Conservation (phyloP, 2,888 invertebrate species). For the Scaeva pyrastri region DNA sequence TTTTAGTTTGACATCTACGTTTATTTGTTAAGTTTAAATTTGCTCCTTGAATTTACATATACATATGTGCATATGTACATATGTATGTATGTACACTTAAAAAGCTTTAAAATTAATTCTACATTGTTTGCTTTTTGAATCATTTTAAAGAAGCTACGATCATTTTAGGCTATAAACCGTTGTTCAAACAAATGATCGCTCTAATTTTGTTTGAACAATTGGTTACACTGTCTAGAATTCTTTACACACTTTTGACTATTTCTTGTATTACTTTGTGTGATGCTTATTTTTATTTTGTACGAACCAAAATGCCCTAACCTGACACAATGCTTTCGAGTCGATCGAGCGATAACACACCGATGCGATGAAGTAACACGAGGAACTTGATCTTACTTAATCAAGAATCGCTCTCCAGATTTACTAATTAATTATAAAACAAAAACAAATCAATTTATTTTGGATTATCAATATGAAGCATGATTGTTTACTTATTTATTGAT, state of each 20-base stretch:
- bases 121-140: too few relatives aligned
- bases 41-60: too few relatives aligned
- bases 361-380: not conserved
- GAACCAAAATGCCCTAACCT: not conserved
- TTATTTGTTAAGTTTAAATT: too few relatives aligned
- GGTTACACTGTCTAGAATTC: not conserved
- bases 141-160: too few relatives aligned
- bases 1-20: too few relatives aligned
- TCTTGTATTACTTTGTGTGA: not conserved
- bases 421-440: not conserved
- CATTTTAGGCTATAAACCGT: too few relatives aligned
- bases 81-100: too few relatives aligned
- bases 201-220: too few relatives aligned
- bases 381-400: not conserved
- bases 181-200: too few relatives aligned
- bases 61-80: too few relatives aligned
- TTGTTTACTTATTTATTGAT: not conserved
- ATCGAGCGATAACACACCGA: conserved; percentile 4
- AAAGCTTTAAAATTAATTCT: too few relatives aligned
- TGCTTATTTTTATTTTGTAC: not conserved
- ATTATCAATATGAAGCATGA: conserved; percentile 1
- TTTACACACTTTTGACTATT: not conserved
- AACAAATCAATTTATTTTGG: not conserved
- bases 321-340: not conserved
- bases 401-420: not conserved